Evolutionary conservation across 1,140 invertebrate genomes (phyloP).

Genomic region (Lepidurus packardi): DNA sequence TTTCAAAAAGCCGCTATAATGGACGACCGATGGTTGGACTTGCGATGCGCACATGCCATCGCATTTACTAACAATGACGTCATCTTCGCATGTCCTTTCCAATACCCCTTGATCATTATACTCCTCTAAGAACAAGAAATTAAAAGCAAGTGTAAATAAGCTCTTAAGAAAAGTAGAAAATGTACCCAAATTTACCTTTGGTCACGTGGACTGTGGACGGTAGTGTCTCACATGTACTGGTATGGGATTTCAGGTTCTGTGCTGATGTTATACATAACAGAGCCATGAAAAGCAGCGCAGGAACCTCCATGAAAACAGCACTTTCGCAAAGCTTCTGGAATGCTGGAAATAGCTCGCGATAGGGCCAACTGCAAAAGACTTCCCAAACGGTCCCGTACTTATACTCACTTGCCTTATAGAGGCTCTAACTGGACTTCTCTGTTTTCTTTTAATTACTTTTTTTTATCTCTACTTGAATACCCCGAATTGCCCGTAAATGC

Average conservation of each 20-base stretch:
- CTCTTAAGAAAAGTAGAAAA: too few species aligned
- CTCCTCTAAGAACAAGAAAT: slow-evolving; percentile 60
- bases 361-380: not conserved
- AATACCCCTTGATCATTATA: slow-evolving; percentile 73
- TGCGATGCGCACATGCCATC: slow-evolving; percentile 84
- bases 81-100: slow-evolving; percentile 75
- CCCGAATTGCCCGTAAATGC: not conserved
- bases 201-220: slow-evolving; percentile 71
- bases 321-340: not conserved
- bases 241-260: not conserved
- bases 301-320: not conserved
- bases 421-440: not conserved
- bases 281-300: not conserved
- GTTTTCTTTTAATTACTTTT: not conserved
- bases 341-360: slow-evolving; percentile 2
- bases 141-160: too few species aligned
- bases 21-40: slow-evolving; percentile 79
- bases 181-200: slow-evolving; percentile 53
- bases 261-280: slow-evolving; percentile 11
- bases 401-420: not conserved
- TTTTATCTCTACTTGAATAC: not conserved
- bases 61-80: slow-evolving; percentile 78
- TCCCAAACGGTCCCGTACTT: not conserved
- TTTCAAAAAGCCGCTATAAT: slow-evolving; percentile 81
- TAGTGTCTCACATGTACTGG: slow-evolving; percentile 61